phyloP scores from a whole-genome alignment of 2,113 vertebrate species.

The Delphinus delphis region DNA sequence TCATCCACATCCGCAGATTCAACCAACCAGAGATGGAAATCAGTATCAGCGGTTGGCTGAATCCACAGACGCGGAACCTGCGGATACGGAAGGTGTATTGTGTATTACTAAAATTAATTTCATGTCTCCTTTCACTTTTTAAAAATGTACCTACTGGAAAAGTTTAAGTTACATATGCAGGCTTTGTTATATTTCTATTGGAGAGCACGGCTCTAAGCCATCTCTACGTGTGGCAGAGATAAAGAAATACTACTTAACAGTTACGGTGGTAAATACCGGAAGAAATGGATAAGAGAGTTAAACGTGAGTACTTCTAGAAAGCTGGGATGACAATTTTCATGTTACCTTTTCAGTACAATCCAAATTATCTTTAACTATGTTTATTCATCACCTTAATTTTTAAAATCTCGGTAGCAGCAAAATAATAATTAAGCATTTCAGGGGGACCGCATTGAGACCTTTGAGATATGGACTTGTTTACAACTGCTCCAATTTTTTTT shows the following conservation, averaged over 20 bases:
- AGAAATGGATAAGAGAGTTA: neutral
- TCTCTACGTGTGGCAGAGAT: neutral
- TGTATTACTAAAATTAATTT: neutral
- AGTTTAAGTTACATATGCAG: neutral
- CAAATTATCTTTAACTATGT: conserved; percentile 5
- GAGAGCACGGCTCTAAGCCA: neutral
- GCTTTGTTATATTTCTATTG: neutral
- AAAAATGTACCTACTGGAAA: neutral
- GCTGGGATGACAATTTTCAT: neutral
- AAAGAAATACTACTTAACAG: neutral
- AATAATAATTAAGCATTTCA: neutral
- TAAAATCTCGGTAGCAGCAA: neutral
- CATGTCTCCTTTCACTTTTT: neutral
- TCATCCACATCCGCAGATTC: neutral
- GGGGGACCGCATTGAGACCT: neutral
- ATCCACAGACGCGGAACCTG: neutral
- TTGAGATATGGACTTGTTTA: neutral
- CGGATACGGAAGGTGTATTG: neutral
- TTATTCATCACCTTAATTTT: neutral
- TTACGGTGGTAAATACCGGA: neutral
- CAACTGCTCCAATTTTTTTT: neutral
- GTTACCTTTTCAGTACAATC: neutral
- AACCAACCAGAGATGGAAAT: neutral
- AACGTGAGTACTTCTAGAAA: neutral
- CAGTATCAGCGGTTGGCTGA: neutral